Evolutionary conservation across 1,140 invertebrate species (phyloP).

Genomic region (Agrilus planipennis): DNA sequence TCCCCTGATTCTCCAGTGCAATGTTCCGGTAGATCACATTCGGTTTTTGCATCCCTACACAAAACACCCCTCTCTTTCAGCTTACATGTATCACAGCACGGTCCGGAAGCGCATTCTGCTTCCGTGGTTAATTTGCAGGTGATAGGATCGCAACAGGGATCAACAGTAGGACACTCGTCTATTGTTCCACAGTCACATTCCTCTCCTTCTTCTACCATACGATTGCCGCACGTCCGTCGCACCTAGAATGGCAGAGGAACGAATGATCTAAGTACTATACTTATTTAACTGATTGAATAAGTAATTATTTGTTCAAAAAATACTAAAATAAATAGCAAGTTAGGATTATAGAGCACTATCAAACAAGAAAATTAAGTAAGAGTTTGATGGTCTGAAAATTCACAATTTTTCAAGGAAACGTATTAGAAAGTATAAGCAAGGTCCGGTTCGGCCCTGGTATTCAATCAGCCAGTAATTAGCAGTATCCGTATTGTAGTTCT

Average conservation of each 20-base stretch:
- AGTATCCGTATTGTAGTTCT: no score
- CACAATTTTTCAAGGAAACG: no score
- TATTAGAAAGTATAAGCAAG: no score
- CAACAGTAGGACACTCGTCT: constrained; percentile 69
- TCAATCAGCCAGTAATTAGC: no score
- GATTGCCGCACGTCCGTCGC: constrained; percentile 80
- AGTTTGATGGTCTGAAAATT: no score
- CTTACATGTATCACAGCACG: constrained; percentile 72
- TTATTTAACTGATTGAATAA: no score
- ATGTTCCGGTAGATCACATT: constrained; percentile 89
- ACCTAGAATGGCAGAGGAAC: constrained; percentile 58
- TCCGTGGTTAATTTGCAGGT: constrained; percentile 87
- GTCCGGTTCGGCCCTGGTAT: no score
- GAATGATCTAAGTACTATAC: no score
- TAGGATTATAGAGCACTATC: no score
- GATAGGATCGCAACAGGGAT: constrained; percentile 91
- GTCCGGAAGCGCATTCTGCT: constrained; percentile 81
- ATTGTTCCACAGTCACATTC: constrained; percentile 85
- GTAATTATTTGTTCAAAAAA: no score
- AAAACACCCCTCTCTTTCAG: constrained; percentile 59
- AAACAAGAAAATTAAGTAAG: no score
- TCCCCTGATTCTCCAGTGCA: constrained; percentile 77
- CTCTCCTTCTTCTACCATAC: constrained; percentile 86
- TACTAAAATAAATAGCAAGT: no score
- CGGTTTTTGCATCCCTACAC: constrained; percentile 74